Evolutionary conservation across 2,797 vertebrate genomes (phyloP).

Genomic region (Triplophysa yarkandensis): DNA sequence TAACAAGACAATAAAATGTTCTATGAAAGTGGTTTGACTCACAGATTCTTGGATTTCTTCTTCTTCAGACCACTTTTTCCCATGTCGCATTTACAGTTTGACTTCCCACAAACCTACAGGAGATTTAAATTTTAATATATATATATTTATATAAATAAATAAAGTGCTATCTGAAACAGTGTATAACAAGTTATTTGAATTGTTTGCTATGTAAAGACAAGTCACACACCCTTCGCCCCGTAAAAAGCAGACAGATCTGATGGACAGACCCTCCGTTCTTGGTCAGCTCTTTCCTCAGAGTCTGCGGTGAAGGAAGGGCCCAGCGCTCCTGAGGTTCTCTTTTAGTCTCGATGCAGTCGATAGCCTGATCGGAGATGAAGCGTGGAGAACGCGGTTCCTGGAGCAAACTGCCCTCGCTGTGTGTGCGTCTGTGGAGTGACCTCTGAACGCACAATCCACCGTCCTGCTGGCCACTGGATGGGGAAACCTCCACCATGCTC

Average conservation of each 20-base stretch:
- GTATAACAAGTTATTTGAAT: background rate
- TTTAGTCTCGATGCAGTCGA: slow-evolving; percentile 75
- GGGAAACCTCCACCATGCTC: slow-evolving; percentile 75
- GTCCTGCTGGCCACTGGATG: slow-evolving; percentile 56
- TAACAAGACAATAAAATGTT: too few relatives aligned
- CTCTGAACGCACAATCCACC: slow-evolving; percentile 71
- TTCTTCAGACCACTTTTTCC: slow-evolving; percentile 57
- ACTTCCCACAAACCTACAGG: slow-evolving; percentile 55
- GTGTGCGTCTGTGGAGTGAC: slow-evolving; percentile 81
- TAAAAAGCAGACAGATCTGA: slow-evolving; percentile 84
- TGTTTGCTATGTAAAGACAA: background rate
- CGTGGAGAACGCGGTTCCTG: slow-evolving; percentile 80
- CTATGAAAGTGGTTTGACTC: slow-evolving; percentile 47
- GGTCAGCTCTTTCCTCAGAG: slow-evolving; percentile 84
- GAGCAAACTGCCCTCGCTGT: slow-evolving; percentile 89
- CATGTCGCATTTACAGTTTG: slow-evolving; percentile 61
- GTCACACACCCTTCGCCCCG: slow-evolving; percentile 80
- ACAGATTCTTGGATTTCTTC: slow-evolving; percentile 70
- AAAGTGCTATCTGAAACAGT: background rate
- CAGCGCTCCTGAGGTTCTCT: slow-evolving; percentile 60
- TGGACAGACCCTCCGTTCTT: slow-evolving; percentile 83
- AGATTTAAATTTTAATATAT: background rate
- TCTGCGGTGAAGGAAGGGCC: slow-evolving; percentile 79
- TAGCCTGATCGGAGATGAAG: slow-evolving; percentile 88
- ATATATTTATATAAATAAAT: background rate